Base-by-base conservation (phyloP, 2,888 invertebrate genomes). In the Nomada fabriciana region DNA sequence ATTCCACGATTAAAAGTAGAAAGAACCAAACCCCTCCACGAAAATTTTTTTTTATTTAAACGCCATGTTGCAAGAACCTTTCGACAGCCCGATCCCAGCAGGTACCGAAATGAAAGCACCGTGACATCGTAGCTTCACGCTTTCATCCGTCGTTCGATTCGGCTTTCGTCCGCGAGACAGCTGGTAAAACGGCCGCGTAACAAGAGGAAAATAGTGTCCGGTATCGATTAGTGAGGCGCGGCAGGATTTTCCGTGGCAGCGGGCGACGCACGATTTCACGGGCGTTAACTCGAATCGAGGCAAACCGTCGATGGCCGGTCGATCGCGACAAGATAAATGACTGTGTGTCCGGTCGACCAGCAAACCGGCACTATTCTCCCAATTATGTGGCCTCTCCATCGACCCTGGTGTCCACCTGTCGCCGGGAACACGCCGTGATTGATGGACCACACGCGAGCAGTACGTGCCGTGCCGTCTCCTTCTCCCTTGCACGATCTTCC, bases 241-340 rank as follows among this genome's bases (percentile, higher is more conserved):
- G 78, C 73, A 68, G 77, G 84, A 90, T 89, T 91, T 87, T 88
- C 84, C 87, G 80, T 50, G 60, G 59, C 82, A 82, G 87, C 87
- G 90, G 83, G 81, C 82, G 86, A 57, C 80, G 88, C 88, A 85
- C 89, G 90, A 92, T 91, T 91, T 91, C 90, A 90, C 90, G 89
- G 90, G 86, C 88, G 88, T 90, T 89, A 87, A 85, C 86, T 85
- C 89, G 84, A 87, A 89, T 87, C 89, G 89, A 79, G 82, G 84
- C 82, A 84, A 85, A 79, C 86, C 89, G 87, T 89, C 90, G 90
- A 86, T 85, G 88, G 82, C 74, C 85, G 84, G 82, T 84, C 90
- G 89, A 91, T 91, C 90, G 88, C 86, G 87, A 88, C 89, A 91
- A 91, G 91, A 91, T 91, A 91, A 92, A 91, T 88, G 91, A 90